These are phyloP conservation scores for Syngnathus scovelli DNA, from an alignment of 2,113 vertebrate genomes.

Conservation along the genomic window DNA sequence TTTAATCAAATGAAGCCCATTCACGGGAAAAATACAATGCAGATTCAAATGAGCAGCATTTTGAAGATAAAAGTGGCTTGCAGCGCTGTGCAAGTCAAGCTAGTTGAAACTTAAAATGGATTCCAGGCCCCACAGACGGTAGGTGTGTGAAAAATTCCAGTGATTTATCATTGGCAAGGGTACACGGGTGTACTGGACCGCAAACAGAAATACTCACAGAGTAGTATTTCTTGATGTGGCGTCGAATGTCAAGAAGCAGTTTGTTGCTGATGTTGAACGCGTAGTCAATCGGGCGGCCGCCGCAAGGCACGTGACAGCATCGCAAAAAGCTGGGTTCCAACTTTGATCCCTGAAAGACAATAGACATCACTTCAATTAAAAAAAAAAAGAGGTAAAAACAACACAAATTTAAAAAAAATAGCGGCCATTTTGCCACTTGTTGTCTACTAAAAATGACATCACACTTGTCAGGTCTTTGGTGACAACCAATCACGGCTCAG, in stretches of 20 bases:
- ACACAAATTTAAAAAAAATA: neutral
- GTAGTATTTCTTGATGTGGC: slow-evolving; percentile 83
- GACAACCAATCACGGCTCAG: no score
- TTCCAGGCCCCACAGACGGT: slow-evolving; percentile 39
- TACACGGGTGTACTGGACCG: neutral
- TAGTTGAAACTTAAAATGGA: slow-evolving; percentile 26
- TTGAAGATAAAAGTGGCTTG: slow-evolving; percentile 1
- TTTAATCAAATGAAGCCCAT: neutral
- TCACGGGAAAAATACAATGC: neutral
- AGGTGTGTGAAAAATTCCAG: neutral
- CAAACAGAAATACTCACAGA: slow-evolving; percentile 75
- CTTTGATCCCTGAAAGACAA: slow-evolving; percentile 69
- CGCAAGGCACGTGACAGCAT: slow-evolving; percentile 83
- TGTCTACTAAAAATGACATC: no score
- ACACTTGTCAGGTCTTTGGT: no score
- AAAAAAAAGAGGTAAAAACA: neutral
- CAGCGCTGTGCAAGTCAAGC: slow-evolving; percentile 9
- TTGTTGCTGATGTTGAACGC: slow-evolving; percentile 81
- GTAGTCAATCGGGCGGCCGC: slow-evolving; percentile 66
- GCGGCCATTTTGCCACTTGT: no score
- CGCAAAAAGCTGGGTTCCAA: slow-evolving; percentile 80
- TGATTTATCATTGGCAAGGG: neutral
- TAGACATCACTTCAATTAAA: slow-evolving; percentile 2
- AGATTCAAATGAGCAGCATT: neutral
- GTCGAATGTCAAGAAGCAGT: slow-evolving; percentile 84